These are phyloP conservation scores for Euborellia annulipes DNA, from an alignment of 1,140 invertebrate genomes.

Conservation along the genomic window DNA sequence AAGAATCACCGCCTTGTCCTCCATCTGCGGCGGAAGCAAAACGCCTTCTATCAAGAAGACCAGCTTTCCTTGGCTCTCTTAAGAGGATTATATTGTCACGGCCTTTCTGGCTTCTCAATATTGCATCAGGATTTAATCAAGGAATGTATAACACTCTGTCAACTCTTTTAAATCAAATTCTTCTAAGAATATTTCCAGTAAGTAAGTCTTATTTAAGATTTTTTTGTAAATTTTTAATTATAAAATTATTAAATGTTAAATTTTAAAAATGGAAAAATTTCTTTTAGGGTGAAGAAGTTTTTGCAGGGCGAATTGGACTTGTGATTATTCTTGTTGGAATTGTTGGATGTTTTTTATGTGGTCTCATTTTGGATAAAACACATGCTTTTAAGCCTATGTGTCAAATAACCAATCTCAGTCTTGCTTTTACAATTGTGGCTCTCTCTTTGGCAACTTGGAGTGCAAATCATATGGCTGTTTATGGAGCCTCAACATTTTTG, in stretches of 20 bases:
- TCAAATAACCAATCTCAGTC: background rate
- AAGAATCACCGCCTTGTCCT: too few relatives aligned
- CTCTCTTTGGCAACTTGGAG: background rate
- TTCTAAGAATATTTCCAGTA: conserved; percentile 65
- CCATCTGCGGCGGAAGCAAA: too few relatives aligned
- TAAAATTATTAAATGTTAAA: too few relatives aligned
- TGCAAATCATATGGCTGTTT: background rate
- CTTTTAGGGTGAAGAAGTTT: conserved; percentile 41
- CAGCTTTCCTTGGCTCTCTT: conserved; percentile 48
- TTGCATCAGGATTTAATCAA: conserved; percentile 82
- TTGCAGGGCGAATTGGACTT: conserved; percentile 75
- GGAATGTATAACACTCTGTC: conserved; percentile 90
- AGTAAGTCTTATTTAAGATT: too few relatives aligned
- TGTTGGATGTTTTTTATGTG: conserved; percentile 73
- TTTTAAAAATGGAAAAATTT: too few relatives aligned
- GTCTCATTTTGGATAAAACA: conserved; percentile 70
- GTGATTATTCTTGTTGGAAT: conserved; percentile 79
- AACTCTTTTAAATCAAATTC: conserved; percentile 70
- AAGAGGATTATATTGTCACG: conserved; percentile 52
- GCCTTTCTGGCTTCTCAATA: conserved; percentile 61
- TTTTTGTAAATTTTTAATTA: background rate
- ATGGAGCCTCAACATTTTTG: background rate
- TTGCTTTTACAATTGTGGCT: background rate
- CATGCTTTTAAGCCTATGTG: conserved; percentile 59
- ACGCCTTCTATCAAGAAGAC: too few relatives aligned